Evolutionary conservation across 2,888 invertebrate genomes (phyloP).

Genomic region (Trissoscelio sp.): DNA sequence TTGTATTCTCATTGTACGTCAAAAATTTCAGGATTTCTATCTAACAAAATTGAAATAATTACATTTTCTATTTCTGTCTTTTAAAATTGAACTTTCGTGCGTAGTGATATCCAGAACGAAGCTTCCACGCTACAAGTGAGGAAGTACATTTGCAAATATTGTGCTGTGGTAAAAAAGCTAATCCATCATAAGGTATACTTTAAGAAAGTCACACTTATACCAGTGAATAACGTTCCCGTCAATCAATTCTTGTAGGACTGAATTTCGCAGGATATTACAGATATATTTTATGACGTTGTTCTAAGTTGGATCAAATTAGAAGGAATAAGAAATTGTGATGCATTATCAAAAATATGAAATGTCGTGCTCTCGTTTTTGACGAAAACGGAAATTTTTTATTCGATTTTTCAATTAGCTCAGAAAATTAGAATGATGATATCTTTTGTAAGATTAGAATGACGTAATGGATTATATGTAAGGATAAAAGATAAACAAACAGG

Average conservation of each 20-base stretch:
- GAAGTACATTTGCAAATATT: slow-evolving; percentile 28
- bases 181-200: slow-evolving; percentile 33
- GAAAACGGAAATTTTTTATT: no score
- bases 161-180: slow-evolving; percentile 11
- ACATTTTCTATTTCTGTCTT: background rate
- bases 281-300: background rate
- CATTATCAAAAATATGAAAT: no score
- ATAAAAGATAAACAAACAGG: background rate
- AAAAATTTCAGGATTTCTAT: no score
- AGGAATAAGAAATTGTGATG: no score
- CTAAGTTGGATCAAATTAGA: no score
- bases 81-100: slow-evolving; percentile 5
- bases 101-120: background rate
- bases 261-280: background rate
- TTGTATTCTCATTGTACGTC: no score
- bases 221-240: slow-evolving; percentile 6
- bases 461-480: background rate
- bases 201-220: slow-evolving; percentile 24
- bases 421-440: no score
- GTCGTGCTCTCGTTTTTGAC: no score
- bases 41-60: background rate
- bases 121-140: background rate
- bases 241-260: slow-evolving; percentile 1
- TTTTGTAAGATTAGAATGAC: background rate
- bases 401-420: no score